Evolutionary conservation across 2,888 invertebrate species (phyloP), one percentile per base, ranked within the genome.

Genomic region (Mythimna lalbum): DNA sequence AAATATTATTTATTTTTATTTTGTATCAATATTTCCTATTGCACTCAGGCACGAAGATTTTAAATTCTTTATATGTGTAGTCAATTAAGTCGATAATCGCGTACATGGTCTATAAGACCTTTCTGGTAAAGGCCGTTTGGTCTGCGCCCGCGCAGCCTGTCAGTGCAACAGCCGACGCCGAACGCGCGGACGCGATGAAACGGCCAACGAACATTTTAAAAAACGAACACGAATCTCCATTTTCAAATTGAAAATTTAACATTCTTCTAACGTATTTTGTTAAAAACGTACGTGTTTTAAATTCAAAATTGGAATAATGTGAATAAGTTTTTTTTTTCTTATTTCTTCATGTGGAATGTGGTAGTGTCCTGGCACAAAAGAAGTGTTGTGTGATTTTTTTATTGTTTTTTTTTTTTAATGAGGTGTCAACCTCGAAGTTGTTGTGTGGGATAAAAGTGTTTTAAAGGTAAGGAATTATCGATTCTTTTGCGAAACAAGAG

Each of bases 111-210:
- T 67, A 76, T 85, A 85, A 85, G 84, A 86, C 85, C 86, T 85
- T 84, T 80, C 85, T 56, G 50, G 73, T 68, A 72, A 82, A 85
- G 86, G 86, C 73, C 84, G 73, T 73, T 33, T 31, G 73, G 68
- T 65, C 57, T 77, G 89, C 91, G 90, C 87, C 64, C 64, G 89
- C 90, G 91, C 91, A 87, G 78, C 83, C 89, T 82, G 84, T 80
- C 89, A 89, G 90, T 89, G 83, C 80, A 76, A 69, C 81, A 76
- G 81, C 84, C 91, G 93, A 93, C 83, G 78, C 82, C 87, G 90
- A 90, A 85, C 94, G 95, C 93, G 94, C 93, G 94, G 95, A 91
- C 95, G 95, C 94, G 88, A 95, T 95, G 95, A 92, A 89, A 90
- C 87, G 83, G 85, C 87, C 88, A 93, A 95, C 94, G 93, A 94